Conservation (phyloP, 2,113 vertebrate genomes). For the Struthio camelus region DNA sequence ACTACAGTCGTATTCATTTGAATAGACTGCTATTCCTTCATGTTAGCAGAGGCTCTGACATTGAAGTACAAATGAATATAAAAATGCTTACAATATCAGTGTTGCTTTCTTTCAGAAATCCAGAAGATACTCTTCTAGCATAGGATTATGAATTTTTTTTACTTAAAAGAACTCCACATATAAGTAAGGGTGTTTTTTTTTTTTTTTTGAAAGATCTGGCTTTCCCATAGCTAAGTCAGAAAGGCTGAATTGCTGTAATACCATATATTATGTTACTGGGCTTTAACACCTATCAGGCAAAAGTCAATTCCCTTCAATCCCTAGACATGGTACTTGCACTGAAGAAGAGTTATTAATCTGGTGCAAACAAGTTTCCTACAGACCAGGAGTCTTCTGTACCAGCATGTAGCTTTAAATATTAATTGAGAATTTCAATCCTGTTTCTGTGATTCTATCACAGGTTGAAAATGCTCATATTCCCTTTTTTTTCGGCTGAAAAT, state of each 20-base stretch:
- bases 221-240: not conserved
- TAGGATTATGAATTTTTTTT: not conserved
- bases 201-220: not conserved
- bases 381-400: not conserved
- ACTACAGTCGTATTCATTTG: not conserved
- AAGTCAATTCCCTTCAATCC: not conserved
- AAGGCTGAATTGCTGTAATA: not conserved
- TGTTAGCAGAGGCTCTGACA: not conserved
- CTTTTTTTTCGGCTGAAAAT: not conserved
- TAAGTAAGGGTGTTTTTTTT: no score
- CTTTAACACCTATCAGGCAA: not conserved
- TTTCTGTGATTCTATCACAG: not conserved
- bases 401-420: not conserved
- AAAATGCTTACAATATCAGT: not conserved
- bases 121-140: not conserved
- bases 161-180: not conserved
- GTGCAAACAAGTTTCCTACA: not conserved
- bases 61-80: not conserved
- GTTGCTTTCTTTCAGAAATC: not conserved
- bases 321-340: not conserved
- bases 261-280: rapidly evolving
- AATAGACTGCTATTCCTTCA: not conserved
- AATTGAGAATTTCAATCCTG: not conserved
- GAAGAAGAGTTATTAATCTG: not conserved
- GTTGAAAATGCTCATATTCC: not conserved